These are phyloP conservation scores for Myiagra hebetior DNA, from an alignment of 2,113 vertebrate genomes.

Conservation along the genomic window DNA sequence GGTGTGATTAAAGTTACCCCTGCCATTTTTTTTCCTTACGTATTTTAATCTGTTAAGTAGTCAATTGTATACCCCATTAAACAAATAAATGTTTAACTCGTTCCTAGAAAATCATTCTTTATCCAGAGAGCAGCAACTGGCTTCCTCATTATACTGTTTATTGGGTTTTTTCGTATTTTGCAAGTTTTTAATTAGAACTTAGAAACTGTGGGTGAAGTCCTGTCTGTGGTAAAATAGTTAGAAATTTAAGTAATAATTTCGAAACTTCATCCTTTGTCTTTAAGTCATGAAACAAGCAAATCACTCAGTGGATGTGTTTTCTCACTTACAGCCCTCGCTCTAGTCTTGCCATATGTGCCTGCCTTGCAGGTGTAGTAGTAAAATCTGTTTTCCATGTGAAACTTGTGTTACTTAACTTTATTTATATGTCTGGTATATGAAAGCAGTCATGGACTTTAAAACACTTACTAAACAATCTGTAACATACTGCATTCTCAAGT, in stretches of 20 bases:
- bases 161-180: neutral
- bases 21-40: neutral
- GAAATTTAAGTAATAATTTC: neutral
- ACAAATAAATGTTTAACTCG: neutral
- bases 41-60: neutral
- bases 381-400: neutral
- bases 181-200: neutral
- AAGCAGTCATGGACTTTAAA: neutral
- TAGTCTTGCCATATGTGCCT: neutral
- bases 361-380: neutral
- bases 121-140: neutral
- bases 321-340: neutral
- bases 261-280: neutral
- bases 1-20: neutral
- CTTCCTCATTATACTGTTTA: neutral
- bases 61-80: neutral
- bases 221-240: neutral
- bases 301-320: neutral
- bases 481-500: neutral
- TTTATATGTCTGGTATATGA: neutral
- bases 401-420: neutral
- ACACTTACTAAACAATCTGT: neutral
- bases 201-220: neutral
- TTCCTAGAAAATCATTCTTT: neutral
- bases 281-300: neutral